Conservation (phyloP, 2,797 vertebrate genomes). For the Halcyon chelicuti region DNA sequence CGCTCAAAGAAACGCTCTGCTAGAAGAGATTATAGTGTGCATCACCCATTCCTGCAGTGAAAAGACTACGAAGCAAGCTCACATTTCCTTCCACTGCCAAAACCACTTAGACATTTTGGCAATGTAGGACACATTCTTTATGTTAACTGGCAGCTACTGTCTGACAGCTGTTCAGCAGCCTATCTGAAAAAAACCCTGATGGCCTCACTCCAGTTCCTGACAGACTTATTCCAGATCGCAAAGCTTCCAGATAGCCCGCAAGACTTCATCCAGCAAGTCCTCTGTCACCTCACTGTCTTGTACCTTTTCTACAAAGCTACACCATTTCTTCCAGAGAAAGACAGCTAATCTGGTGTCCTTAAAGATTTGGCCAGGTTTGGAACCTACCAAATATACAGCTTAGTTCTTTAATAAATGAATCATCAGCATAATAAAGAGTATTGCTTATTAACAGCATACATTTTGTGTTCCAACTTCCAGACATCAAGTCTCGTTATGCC, state of each 20-base stretch:
- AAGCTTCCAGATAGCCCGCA: not conserved
- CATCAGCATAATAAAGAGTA: not conserved
- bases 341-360: not conserved
- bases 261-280: not conserved
- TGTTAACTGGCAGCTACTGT: constrained; percentile 68
- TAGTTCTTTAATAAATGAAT: not conserved
- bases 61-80: constrained; percentile 32
- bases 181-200: constrained; percentile 51
- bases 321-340: not conserved
- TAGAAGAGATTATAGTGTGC: constrained; percentile 11
- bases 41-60: constrained; percentile 29
- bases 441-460: not conserved
- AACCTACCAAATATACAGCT: not conserved
- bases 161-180: constrained; percentile 63
- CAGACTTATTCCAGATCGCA: constrained; percentile 49
- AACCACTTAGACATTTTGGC: constrained; percentile 64
- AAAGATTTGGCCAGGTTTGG: not conserved
- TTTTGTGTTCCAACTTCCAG: constrained; percentile 5
- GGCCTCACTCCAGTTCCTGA: constrained; percentile 57
- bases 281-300: not conserved
- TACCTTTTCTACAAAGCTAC: not conserved
- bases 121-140: constrained; percentile 49
- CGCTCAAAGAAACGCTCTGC: constrained; percentile 32
- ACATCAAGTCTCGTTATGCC: not conserved
- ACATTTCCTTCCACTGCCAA: constrained; percentile 54